phyloP scores from a whole-genome alignment of 2,888 invertebrate species.

The Hypolimnas misippus region DNA sequence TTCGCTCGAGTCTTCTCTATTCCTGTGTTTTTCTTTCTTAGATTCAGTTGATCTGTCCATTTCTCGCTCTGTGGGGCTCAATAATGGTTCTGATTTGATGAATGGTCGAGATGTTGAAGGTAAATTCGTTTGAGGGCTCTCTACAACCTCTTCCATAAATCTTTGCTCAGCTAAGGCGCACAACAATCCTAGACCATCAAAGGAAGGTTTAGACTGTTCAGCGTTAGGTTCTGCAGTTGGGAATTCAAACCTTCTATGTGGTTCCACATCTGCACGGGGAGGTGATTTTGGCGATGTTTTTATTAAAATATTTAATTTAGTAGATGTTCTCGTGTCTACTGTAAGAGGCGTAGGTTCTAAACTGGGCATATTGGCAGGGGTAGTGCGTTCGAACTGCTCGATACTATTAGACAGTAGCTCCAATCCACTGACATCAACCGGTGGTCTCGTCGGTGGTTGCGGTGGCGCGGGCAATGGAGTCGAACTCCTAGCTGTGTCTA shows the following conservation, averaged over 20 bases:
- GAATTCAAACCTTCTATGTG: constrained; percentile 68
- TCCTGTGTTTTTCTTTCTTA: constrained; percentile 71
- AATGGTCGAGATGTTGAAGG: constrained; percentile 62
- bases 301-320: constrained; percentile 73
- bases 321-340: constrained; percentile 69
- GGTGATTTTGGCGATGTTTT: constrained; percentile 77
- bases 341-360: constrained; percentile 65
- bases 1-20: constrained; percentile 72
- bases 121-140: constrained; percentile 56
- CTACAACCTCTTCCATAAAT: constrained; percentile 89
- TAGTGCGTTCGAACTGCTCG: constrained; percentile 88
- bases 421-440: constrained; percentile 90
- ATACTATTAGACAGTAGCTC: constrained; percentile 94
- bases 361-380: constrained; percentile 65
- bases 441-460: constrained; percentile 51
- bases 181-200: constrained; percentile 89
- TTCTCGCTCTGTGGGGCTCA: constrained; percentile 64
- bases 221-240: constrained; percentile 53
- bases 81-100: constrained; percentile 68
- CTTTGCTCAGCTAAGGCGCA: constrained; percentile 94
- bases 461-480: constrained; percentile 52
- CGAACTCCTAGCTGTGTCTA: constrained; percentile 70
- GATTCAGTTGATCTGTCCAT: constrained; percentile 52
- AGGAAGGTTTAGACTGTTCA: constrained; percentile 70
- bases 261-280: constrained; percentile 65